A percentile compares a stretch with the other conserved stretches of the same genome.
Evolutionary conservation across 2,797 vertebrate genomes (phyloP).

Genomic region (Leptoclinus maculatus): DNA sequence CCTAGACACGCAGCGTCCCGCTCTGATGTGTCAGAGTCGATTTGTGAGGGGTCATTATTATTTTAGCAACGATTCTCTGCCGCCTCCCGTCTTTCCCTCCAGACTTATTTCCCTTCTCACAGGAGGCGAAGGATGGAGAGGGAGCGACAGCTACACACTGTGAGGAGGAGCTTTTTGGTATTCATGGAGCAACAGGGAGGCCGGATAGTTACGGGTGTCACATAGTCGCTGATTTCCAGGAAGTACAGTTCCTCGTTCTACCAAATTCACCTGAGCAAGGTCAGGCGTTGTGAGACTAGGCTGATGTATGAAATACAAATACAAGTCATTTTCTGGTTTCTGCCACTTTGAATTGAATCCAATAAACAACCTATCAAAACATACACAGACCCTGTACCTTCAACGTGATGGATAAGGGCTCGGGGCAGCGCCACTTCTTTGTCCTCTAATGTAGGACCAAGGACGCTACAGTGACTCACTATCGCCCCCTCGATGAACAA

Average conservation of each 20-base stretch:
- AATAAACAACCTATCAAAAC: background rate
- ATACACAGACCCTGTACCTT: background rate
- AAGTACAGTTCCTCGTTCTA: background rate
- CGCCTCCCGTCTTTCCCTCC: constrained; percentile 27
- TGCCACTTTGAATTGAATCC: background rate
- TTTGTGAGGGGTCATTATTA: constrained; percentile 75
- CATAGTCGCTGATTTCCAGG: background rate
- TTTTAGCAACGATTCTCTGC: constrained; percentile 70
- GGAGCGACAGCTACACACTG: constrained; percentile 4
- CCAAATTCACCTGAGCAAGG: constrained; percentile 18
- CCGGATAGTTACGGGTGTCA: constrained; percentile 17
- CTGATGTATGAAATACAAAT: background rate
- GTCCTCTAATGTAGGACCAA: background rate
- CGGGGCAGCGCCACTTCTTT: background rate
- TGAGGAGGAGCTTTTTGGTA: constrained; percentile 6
- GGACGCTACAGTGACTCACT: background rate
- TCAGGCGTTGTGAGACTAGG: background rate
- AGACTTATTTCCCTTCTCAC: constrained; percentile 45
- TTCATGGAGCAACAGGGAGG: constrained; percentile 34
- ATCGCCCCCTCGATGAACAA: background rate
- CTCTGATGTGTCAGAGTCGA: constrained; percentile 70
- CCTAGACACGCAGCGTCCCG: constrained; percentile 23
- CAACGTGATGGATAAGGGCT: background rate
- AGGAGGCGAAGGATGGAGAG: constrained; percentile 28
- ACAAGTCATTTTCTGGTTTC: background rate